Base-by-base conservation (phyloP, 2,113 vertebrate genomes). In the Anhinga rufa region DNA sequence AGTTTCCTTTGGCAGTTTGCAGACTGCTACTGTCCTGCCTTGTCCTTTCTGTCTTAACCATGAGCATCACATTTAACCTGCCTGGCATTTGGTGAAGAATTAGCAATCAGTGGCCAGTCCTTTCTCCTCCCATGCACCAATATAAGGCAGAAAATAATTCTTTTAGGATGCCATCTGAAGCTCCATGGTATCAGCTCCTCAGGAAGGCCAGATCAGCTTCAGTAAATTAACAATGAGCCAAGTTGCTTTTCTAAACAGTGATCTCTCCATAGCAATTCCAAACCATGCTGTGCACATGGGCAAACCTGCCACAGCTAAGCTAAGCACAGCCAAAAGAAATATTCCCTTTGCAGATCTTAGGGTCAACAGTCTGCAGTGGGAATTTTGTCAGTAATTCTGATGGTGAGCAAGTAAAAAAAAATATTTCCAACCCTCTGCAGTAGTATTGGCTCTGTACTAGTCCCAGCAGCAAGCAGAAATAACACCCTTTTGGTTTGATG, bases 231-330 rank as follows among this genome's bases (percentile, higher is more conserved):
- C 60, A 83, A 52, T 31, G 64, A 81, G 81, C 24, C 19, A 84
- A 68, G 57, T 2, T 69, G 57, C 26, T 82, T 65, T 91, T 82
- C 81, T 44, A 90, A 84, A 7, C 19, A n/a, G 13, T 52, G 38
- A 71, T 29, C 36, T 91, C 76, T 84, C 88, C 72, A 65, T 24
- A 68, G 60, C 36, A 88, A 75, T 80, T 71, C 64, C 77, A 96
- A 88, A 75, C 52, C 8, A 28, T 0, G 0, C 34, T 68, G 20
- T 62, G 51, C 55, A 46, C 26, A 48, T 0, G 0, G 54, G 62
- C 46, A 88, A 61, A 66, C 31, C 25, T 86, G 48, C 17, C 29
- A 58, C 38, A 75, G 52, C 29, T 11, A 19, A 89, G 44, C 38
- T 60, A 74, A 81, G 55, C 20, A 60, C 72, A 81, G 42, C 16